A percentile compares a stretch with the other conserved stretches of the same genome.
phyloP scores from a whole-genome alignment of 2,888 invertebrate species.

The Chouioia cunea region DNA sequence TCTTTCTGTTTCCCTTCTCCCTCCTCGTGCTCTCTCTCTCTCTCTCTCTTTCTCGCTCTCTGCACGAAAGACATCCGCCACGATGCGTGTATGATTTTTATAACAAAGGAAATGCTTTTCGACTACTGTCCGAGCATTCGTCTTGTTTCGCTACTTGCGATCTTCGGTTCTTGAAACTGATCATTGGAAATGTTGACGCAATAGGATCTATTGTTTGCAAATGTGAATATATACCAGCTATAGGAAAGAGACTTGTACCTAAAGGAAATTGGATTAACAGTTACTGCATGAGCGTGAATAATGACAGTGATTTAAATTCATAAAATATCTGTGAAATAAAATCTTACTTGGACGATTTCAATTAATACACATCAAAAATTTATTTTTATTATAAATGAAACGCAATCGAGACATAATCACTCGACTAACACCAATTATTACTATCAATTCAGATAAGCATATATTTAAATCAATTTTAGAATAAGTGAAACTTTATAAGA shows the following conservation, averaged over 20 bases:
- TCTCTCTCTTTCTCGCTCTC: too few relatives aligned
- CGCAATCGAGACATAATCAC: too few relatives aligned
- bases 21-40: constrained; percentile 8
- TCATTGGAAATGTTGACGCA: constrained; percentile 39
- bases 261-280: too few relatives aligned
- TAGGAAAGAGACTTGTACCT: too few relatives aligned
- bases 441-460: too few relatives aligned
- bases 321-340: background rate
- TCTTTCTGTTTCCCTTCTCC: background rate
- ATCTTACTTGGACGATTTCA: background rate
- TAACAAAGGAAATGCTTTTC: constrained; percentile 41
- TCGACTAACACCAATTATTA: too few relatives aligned
- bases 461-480: too few relatives aligned
- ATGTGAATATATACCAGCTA: constrained; percentile 2
- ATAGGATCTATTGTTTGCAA: constrained; percentile 44
- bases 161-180: constrained; percentile 17
- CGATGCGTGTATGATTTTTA: constrained; percentile 36
- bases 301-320: too few relatives aligned
- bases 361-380: constrained; percentile 13
- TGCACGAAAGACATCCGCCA: background rate
- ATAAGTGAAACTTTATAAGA: too few relatives aligned
- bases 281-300: too few relatives aligned
- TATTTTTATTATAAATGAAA: constrained; percentile 10
- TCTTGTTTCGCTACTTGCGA: background rate
- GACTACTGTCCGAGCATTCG: constrained; percentile 18